phyloP scores from a whole-genome alignment of 2,888 invertebrate genomes.

The Yponomeuta malinellus region DNA sequence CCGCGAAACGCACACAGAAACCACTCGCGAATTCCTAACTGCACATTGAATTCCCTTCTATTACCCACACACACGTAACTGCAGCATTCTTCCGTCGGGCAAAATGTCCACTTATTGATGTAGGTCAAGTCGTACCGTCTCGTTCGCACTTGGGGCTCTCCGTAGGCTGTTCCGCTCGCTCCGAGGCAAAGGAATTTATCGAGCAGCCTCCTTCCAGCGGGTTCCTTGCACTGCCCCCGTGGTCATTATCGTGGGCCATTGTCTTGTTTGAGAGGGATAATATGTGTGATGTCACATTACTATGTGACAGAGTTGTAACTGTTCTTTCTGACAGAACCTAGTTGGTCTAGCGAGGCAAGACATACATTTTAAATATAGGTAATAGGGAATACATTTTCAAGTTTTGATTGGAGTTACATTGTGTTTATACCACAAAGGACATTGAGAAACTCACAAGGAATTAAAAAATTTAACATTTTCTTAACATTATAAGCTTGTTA shows the following conservation, averaged over 20 bases:
- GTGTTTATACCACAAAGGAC: no score
- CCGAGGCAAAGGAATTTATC: background rate
- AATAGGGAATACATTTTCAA: no score
- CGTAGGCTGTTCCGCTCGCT: background rate
- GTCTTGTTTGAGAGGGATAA: background rate
- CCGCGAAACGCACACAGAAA: background rate
- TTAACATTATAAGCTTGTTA: no score
- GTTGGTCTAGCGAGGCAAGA: no score
- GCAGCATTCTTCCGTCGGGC: slow-evolving; percentile 1
- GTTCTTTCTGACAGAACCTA: background rate
- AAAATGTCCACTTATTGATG: slow-evolving; percentile 1
- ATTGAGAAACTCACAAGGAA: no score
- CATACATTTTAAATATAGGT: no score
- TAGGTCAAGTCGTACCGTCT: background rate
- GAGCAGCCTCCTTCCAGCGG: background rate
- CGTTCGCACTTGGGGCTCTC: background rate
- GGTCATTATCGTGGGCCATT: background rate
- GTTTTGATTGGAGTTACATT: no score
- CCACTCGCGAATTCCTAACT: slow-evolving; percentile 1
- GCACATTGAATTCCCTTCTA: slow-evolving; percentile 4
- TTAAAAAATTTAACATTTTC: no score
- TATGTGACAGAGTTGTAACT: background rate
- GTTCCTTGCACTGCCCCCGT: background rate
- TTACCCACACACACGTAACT: slow-evolving; percentile 7
- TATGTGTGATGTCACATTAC: background rate